Evolutionary conservation across 2,113 vertebrate species (phyloP), one percentile per base, ranked within the genome.

Genomic region (Synchiropus splendidus): DNA sequence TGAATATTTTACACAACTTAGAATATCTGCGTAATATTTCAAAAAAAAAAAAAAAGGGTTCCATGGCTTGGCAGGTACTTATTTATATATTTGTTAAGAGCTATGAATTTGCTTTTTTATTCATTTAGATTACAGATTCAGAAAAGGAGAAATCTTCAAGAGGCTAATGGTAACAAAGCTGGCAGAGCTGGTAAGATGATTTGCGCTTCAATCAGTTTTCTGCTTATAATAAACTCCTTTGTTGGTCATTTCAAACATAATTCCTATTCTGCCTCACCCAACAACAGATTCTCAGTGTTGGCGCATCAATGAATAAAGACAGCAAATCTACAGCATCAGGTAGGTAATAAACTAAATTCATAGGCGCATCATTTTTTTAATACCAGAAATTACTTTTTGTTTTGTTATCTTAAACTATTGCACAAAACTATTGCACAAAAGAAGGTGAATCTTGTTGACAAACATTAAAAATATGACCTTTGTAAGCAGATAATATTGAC

Each of bases 111-210:
- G 9, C 33, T 10, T 21, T 10, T 0, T 10, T n/a, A 35, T 13
- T 12, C 35, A 18, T 74, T 42, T 40, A 89, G 95, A 97, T 88
- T 97, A 96, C 78, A 91, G 90, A n/a, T 97, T 95, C 34, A 90
- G 77, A 78, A 94, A 90, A 73, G 90, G 89, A 16, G 95, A 99
- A 68, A 85, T 97, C 50, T 99, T 98, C 56, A 98, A 94, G 63
- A 88, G 95, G 47, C 77, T 99, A 14, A 97, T 94, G 62, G 91
- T 94, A 58, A 89, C 90, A 1, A 98, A 93, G 6, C 90, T 99
- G 76, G 91, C 93, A 54, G 93, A 98, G 5, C 2, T 99, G 91
- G 95, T 99, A 77, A 5, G 42, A 42, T 8, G 11, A 27, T 21
- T 40, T 40, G 6, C 18, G 16, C 21, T 9, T 14, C 18, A 18